Evolutionary conservation across 2,113 vertebrate species (phyloP).

Genomic region (Agelaius tricolor): DNA sequence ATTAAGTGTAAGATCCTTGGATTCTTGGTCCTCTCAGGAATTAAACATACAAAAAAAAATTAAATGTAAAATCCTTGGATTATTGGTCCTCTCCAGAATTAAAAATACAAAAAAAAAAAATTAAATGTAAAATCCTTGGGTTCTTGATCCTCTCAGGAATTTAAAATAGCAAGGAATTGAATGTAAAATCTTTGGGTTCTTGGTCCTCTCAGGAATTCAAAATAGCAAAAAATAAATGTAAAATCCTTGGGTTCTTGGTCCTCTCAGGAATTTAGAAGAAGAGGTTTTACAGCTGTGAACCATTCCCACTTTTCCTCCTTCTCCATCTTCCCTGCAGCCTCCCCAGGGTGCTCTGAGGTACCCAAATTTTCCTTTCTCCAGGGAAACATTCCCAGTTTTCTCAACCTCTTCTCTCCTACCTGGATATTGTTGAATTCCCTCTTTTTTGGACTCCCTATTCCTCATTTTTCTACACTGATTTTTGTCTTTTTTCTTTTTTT

Average conservation of each 20-base stretch:
- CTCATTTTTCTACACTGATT: neutral
- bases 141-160: too few relatives aligned
- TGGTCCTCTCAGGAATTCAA: neutral
- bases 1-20: too few relatives aligned
- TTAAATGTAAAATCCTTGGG: neutral
- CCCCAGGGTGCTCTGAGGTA: neutral
- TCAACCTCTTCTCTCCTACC: too few relatives aligned
- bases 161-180: neutral
- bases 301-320: neutral
- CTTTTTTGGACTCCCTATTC: neutral
- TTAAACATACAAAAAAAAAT: too few relatives aligned
- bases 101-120: neutral
- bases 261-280: neutral
- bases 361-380: neutral
- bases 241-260: too few relatives aligned
- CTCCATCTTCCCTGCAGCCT: neutral
- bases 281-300: neutral
- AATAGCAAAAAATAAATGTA: too few relatives aligned
- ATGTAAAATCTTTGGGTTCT: neutral
- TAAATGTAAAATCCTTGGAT: too few relatives aligned
- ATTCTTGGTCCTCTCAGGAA: too few relatives aligned
- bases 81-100: too few relatives aligned
- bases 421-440: neutral
- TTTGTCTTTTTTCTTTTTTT: neutral
- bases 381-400: neutral